These are phyloP conservation scores for Speoplatyrhinus poulsoni DNA, from an alignment of 2,113 vertebrate species.

Conservation along the genomic window DNA sequence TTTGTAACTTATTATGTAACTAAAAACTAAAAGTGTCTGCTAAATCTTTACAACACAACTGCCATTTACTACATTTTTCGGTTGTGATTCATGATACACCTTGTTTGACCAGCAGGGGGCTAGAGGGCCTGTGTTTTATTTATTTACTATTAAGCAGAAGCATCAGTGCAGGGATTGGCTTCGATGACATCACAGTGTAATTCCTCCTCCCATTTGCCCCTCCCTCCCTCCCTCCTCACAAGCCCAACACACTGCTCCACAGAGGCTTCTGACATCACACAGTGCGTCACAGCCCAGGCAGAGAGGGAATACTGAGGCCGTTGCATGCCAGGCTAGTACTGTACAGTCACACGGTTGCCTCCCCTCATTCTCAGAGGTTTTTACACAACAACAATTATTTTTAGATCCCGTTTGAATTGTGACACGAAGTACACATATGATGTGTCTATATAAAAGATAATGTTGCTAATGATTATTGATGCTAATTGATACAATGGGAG, in stretches of 20 bases:
- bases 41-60: no score
- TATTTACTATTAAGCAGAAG: conserved; percentile 8
- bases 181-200: conserved; percentile 61
- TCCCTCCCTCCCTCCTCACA: conserved; percentile 22
- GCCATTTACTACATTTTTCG: no score
- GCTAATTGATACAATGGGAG: background rate
- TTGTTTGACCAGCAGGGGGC: conserved; percentile 51
- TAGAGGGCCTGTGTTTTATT: background rate
- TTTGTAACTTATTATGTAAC: no score
- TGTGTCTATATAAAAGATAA: no score
- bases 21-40: no score
- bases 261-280: conserved; percentile 53
- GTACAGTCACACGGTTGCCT: conserved; percentile 8
- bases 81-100: background rate
- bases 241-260: conserved; percentile 31
- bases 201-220: conserved; percentile 39
- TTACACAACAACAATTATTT: background rate
- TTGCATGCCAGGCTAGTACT: conserved; percentile 13
- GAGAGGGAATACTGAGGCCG: conserved; percentile 53
- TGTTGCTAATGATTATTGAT: no score
- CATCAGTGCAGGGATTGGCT: conserved; percentile 35
- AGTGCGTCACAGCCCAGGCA: conserved; percentile 35
- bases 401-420: no score
- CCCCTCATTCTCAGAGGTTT: conserved; percentile 9
- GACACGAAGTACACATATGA: no score